Evolutionary conservation across 1,140 invertebrate species (phyloP).

Genomic region (Eulimnadia texana): DNA sequence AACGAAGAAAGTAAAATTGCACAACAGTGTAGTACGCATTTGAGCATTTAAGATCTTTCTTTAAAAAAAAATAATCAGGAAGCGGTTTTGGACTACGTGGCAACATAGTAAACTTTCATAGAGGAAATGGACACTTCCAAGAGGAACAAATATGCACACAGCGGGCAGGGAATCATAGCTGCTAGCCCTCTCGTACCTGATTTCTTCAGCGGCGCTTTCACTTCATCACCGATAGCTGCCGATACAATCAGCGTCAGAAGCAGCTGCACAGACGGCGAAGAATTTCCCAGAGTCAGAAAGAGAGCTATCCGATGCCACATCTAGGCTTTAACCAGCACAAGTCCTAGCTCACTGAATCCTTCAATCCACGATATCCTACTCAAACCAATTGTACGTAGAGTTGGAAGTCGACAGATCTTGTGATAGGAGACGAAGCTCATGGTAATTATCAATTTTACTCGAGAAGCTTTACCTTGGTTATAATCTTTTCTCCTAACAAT

Average conservation of each 20-base stretch:
- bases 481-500: no score
- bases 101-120: background rate
- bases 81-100: background rate
- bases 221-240: background rate
- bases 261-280: conserved; percentile 9
- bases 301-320: conserved; percentile 5
- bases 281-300: no score
- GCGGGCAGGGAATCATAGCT: background rate
- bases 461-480: no score
- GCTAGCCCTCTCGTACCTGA: background rate
- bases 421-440: conserved; percentile 12
- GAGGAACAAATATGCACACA: background rate
- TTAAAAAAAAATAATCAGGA: no score
- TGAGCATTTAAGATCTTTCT: no score
- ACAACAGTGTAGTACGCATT: no score
- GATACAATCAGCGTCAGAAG: background rate
- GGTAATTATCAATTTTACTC: no score
- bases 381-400: conserved; percentile 6
- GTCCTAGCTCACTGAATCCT: background rate
- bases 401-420: conserved; percentile 14
- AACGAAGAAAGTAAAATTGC: background rate
- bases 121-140: background rate
- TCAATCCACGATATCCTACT: no score
- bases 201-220: background rate
- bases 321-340: background rate